These are phyloP conservation scores for Periparus ater DNA, from an alignment of 2,797 vertebrate genomes.

Conservation along the genomic window DNA sequence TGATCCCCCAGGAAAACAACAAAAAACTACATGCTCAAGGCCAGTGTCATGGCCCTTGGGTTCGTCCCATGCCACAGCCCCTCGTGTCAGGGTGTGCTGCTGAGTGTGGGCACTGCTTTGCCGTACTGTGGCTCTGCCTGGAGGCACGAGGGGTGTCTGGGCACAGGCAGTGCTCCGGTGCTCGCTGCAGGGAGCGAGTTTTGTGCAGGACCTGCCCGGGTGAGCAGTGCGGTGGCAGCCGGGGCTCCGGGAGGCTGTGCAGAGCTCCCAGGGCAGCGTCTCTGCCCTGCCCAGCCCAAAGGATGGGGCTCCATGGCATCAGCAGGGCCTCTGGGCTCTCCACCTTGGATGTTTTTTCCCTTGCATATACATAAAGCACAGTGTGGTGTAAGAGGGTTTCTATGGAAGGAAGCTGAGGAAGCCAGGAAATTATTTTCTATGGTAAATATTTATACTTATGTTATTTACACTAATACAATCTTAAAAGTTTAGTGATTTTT, in stretches of 20 bases:
- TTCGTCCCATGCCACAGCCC: neutral
- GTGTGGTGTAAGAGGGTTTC: neutral
- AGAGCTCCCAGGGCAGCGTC: neutral
- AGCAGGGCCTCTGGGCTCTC: neutral
- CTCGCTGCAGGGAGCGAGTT: neutral
- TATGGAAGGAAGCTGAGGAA: neutral
- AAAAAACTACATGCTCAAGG: rapidly evolving
- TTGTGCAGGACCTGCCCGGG: neutral
- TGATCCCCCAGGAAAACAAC: neutral
- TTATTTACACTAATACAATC: neutral
- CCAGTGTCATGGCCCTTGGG: rapidly evolving
- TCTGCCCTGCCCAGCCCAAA: neutral
- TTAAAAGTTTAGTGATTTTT: neutral
- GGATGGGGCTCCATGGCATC: neutral
- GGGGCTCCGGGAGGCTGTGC: neutral
- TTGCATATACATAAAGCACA: neutral
- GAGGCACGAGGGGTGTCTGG: rapidly evolving
- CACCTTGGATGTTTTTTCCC: neutral
- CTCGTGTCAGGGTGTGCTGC: rapidly evolving
- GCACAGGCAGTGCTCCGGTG: rapidly evolving
- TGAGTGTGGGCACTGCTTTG: rapidly evolving
- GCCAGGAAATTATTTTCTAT: neutral
- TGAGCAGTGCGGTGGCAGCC: rapidly evolving
- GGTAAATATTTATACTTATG: neutral
- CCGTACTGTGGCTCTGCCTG: rapidly evolving